Percentiles rank a stretch among this genome's conserved stretches.
Conservation (phyloP, 2,113 vertebrate genomes). For the Lates calcarifer region DNA sequence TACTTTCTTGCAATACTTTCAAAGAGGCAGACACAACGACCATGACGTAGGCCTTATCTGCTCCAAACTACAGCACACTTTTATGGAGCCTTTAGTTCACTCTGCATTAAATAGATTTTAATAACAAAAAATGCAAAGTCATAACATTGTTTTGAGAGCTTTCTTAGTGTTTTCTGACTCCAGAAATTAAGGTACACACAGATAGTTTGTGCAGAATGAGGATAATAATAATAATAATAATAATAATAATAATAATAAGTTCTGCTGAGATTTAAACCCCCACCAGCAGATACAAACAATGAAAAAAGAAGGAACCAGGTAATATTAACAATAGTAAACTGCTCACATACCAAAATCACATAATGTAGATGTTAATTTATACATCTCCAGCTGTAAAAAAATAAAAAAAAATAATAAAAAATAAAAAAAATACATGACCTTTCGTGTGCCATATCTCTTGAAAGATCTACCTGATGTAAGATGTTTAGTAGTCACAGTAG, state of each 20-base stretch:
- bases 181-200: no score
- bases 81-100: not conserved
- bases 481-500: not conserved
- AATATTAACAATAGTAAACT: not conserved
- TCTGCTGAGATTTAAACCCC: not conserved
- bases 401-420: no score
- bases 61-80: not conserved
- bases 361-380: not conserved
- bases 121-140: no score
- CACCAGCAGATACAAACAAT: no score
- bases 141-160: no score
- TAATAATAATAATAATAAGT: not conserved
- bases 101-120: not conserved
- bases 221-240: no score
- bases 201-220: no score
- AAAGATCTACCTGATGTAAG: not conserved
- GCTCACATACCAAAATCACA: not conserved
- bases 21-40: conserved; percentile 15
- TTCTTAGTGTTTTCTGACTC: no score
- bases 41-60: conserved; percentile 16
- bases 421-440: not conserved
- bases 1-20: not conserved
- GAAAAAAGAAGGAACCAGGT: no score
- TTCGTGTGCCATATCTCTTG: not conserved
- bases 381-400: not conserved